Evolutionary conservation across 2,113 vertebrate species (phyloP).

Genomic region (Heterocephalus glaber): DNA sequence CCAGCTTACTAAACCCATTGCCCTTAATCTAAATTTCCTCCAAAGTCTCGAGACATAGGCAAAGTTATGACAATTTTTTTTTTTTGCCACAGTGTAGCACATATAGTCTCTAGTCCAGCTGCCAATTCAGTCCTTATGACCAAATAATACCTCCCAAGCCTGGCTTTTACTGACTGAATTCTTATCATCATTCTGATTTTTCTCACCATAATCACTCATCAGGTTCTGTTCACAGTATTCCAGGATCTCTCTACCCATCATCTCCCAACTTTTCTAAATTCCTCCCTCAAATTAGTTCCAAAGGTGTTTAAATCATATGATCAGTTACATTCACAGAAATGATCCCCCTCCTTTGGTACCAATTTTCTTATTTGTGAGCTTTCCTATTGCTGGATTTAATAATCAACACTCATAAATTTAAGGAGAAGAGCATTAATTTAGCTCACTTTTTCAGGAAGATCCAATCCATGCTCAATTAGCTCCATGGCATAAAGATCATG

Average conservation of each 20-base stretch:
- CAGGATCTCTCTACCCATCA: neutral
- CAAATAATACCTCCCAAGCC: neutral
- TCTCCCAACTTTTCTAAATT: neutral
- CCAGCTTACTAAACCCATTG: neutral
- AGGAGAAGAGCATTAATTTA: neutral
- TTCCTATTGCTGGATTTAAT: neutral
- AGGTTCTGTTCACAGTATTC: neutral
- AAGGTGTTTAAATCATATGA: neutral
- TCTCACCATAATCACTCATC: neutral
- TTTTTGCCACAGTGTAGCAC: neutral
- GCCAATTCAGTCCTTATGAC: neutral
- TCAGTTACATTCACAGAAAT: neutral
- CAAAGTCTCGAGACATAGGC: neutral
- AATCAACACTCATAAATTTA: neutral
- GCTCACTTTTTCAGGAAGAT: neutral
- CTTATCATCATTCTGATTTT: neutral
- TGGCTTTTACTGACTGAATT: neutral
- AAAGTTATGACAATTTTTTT: neutral
- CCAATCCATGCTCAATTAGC: neutral
- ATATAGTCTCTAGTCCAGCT: neutral
- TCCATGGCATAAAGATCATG: neutral
- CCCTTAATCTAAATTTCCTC: neutral
- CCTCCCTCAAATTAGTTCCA: neutral
- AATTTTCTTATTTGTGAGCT: neutral
- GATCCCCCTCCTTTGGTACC: neutral